Base-by-base conservation (phyloP, 2,797 vertebrate genomes). In the Sebastes nivosus region DNA sequence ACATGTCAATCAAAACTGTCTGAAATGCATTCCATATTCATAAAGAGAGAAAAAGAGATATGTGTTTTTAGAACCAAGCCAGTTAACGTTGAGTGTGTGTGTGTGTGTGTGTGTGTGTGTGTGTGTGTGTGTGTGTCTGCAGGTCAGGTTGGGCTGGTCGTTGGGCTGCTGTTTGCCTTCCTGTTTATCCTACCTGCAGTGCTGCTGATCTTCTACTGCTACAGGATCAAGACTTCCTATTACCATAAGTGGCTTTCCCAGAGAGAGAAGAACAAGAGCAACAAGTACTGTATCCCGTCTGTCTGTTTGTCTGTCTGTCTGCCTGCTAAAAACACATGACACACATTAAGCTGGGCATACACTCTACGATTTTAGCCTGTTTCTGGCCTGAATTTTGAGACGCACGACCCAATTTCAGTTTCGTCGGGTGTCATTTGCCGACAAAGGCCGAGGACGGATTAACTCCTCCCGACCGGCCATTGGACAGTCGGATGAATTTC, bases 141-240 rank as follows among this genome's bases (percentile, higher is more conserved):
- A 99, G 98, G 89, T 82, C 93, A 92, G 0, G 84, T 94, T 2
- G 90, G 95, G 72, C 81, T 97, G 84, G 89, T 97, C 24, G 82
- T 87, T 1, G 94, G 94, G 1, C 76, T 97, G 61, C 88, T 97
- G 24, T 95, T 97, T 76, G 87, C 96, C 83, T 96, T 96, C 92
- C 92, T 99, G 73, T 91, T 97, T 68, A 68, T 98, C 76, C 92
- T 98, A n/a, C 95, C 96, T 85, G 34, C 92, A 70, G 81, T 94
- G 93, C 89, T 94, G 81, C 90, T 89, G 72, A 27, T 93, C 83
- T 97, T 95, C 93, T 95, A 93, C 86, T 99, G 96, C 94, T 97
- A 94, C 92, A 93, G 86, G 66, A 90, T 90, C 78, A 97, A 97
- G 67, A 93, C 89, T 8, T 96, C 96, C 0, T 92, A 82, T 14